Percentiles rank a stretch among this genome's conserved stretches.
Conservation (phyloP, 2,113 vertebrate species). For the Chaetorhynchus papuensis region DNA sequence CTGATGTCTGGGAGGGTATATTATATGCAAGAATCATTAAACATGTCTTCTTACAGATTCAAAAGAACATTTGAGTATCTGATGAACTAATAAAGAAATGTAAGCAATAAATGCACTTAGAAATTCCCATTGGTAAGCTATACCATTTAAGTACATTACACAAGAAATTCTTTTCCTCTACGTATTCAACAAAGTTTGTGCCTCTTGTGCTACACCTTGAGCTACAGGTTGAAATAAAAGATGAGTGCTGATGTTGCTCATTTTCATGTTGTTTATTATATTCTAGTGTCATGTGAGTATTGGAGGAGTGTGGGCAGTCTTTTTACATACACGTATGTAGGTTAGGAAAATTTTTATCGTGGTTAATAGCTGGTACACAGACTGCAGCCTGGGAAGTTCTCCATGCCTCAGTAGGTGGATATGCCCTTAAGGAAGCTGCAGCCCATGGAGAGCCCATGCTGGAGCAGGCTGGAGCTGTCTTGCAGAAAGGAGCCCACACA, state of each 20-base stretch:
- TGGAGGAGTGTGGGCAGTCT: background rate
- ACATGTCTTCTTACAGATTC: background rate
- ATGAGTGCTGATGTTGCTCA: background rate
- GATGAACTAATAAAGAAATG: background rate
- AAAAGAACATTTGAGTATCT: background rate
- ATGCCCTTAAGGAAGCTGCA: background rate
- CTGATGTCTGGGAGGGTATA: background rate
- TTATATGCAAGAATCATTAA: background rate
- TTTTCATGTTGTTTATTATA: background rate
- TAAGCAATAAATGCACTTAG: background rate
- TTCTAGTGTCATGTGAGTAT: background rate
- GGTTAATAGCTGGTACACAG: background rate
- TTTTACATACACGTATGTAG: background rate
- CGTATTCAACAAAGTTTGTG: background rate
- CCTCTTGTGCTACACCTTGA: background rate
- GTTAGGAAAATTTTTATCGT: background rate
- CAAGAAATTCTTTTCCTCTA: background rate
- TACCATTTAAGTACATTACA: background rate
- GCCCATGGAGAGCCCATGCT: rapidly evolving
- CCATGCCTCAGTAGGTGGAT: background rate
- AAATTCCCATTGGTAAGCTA: background rate
- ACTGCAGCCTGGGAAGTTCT: background rate
- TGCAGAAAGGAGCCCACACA: rapidly evolving
- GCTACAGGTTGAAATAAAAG: background rate
- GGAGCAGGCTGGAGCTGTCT: background rate